These are phyloP conservation scores for Onychomys arenicola DNA, from an alignment of 2,797 vertebrate genomes.

Conservation along the genomic window DNA sequence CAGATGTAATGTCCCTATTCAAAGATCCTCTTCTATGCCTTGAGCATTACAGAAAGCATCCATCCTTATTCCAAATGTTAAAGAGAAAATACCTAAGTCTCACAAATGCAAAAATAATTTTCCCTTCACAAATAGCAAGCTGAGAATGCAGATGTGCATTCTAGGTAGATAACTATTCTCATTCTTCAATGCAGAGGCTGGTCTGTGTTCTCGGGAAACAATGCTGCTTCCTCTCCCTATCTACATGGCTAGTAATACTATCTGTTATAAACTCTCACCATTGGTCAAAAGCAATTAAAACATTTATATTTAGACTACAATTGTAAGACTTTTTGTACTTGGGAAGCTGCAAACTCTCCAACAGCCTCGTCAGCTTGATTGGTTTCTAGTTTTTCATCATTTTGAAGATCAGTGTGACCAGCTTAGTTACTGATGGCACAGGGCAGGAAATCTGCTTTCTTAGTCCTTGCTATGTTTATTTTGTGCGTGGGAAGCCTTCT, in stretches of 20 bases:
- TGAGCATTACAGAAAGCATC: not conserved
- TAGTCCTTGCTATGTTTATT: not conserved
- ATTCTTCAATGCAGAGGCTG: not conserved
- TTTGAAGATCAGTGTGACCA: not conserved
- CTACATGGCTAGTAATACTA: not conserved
- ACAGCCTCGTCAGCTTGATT: not conserved
- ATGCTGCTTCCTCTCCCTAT: not conserved
- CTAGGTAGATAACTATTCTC: not conserved
- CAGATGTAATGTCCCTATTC: not conserved
- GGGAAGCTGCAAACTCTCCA: not conserved
- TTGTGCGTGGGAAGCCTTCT: not conserved
- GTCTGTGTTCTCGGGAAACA: not conserved
- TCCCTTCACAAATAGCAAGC: not conserved
- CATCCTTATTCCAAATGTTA: not conserved
- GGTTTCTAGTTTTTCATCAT: not conserved
- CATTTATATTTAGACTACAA: not conserved
- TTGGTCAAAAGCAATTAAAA: not conserved
- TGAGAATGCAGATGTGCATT: not conserved
- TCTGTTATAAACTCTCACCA: not conserved
- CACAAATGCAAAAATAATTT: not conserved
- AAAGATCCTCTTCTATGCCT: not conserved
- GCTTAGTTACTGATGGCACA: not conserved
- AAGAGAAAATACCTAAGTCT: not conserved
- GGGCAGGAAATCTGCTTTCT: not conserved
- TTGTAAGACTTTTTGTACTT: slow-evolving; percentile 12